Evolutionary conservation across 2,797 vertebrate species (phyloP), one percentile per base, ranked within the genome.

Genomic region (Sphaeramia orbicularis): DNA sequence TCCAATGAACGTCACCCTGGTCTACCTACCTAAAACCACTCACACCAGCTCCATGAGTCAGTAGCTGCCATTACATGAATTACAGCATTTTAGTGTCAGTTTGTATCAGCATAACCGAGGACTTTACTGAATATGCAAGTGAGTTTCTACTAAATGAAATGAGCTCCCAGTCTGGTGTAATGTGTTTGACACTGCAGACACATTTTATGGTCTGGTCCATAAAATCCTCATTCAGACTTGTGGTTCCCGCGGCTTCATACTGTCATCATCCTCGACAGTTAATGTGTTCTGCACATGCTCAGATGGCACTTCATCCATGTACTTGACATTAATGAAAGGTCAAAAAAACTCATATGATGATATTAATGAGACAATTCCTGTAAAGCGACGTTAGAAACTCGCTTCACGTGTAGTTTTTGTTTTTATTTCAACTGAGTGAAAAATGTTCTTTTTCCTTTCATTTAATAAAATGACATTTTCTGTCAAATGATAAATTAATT

Each of bases 271-370:
- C 45, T 49, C 21, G 40, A 57, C 15, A 19, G 7, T 63, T 74
- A 74, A 81, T 78, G 65, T 76, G 15, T 76, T 83, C 74, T 78
- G 64, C 67, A 78, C 59, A 77, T 61, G 54, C 57, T 44, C 65
- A 64, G 48, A 55, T 24, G 40, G 27, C 37, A 7, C 36, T 11
- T 36, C 49, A 44, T 10, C 53, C 2, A 12, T 43, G 14, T 2
- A 10, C 15, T 24, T 55, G 24, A 49, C 53, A 40, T 24, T 16
- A 54, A 54, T 18, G 14, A 40, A 11, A 37, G 51, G 51, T 54
- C 51, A 54, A 19, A 54, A 54, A 54, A 13, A 40, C 16, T 13
- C 27, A 16, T 2, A 37, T 52, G 35, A 52, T 52, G 16, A 15
- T 40, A 40, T 54, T 21, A 40, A 40, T 54, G 1, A 14, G 36